Evolutionary conservation across 2,888 invertebrate genomes (phyloP), one percentile per base, ranked within the genome.

Genomic region (Nipponacmea schrenckii): DNA sequence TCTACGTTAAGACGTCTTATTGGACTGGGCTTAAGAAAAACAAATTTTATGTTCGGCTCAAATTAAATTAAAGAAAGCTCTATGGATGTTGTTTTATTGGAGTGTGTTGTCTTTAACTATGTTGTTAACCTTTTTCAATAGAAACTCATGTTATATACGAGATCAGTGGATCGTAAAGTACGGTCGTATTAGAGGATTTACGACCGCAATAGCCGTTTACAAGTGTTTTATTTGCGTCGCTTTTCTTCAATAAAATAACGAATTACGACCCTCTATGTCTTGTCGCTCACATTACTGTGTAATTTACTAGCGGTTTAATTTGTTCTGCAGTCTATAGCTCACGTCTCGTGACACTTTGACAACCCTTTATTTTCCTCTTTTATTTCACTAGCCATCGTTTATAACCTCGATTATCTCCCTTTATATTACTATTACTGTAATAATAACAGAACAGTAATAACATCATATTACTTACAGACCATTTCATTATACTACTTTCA

Each of bases 271-370:
- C 71, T 70, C 46, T 64, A 67, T 62, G 72, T 46, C 67, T 70
- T 64, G 48, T 65, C 14, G 66, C 75, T 73, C 76, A 75, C 72
- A 70, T 69, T 64, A 67, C 65, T 64, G 74, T 71, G 75, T 78
- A 74, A 78, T 78, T 76, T 75, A 74, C 73, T 72, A 70, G 72
- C 75, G 76, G 75, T 76, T 78, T 78, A 76, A 78, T 78, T 78
- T 76, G 74, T 75, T 76, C 71, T 69, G 74, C 75, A 71, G 73
- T 72, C 74, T 48, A 75, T 78, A 74, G 71, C 71, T 77, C 78
- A 78, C 72, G 66, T 45, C 27, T 48, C 44, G 62, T 74, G 78
- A 76, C 76, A 77, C 72, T 65, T 56, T 56, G 56, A 56, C 56
- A 56, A 24, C 39, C 10, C 39, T 39, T 39, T 39, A 39, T 39